Conservation (phyloP, 2,888 invertebrate genomes). For the Nebria salina region DNA sequence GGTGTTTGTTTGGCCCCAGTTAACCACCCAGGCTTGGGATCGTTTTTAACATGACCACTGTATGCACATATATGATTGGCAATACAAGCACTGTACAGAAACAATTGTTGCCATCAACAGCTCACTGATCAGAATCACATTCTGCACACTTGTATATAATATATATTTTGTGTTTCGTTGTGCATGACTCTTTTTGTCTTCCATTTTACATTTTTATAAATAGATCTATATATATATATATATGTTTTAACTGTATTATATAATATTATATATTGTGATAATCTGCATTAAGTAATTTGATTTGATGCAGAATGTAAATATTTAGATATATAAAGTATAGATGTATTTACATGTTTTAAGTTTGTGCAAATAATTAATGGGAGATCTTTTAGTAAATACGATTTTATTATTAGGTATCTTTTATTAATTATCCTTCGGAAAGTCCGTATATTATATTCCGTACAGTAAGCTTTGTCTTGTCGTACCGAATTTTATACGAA, state of each 20-base stretch:
- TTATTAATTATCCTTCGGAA: neutral
- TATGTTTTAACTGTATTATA: constrained; percentile 20
- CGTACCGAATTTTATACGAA: neutral
- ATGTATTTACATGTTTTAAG: constrained; percentile 27
- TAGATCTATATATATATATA: constrained; percentile 10
- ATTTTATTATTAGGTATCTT: neutral
- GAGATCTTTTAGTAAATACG: constrained; percentile 25
- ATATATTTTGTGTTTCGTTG: constrained; percentile 20
- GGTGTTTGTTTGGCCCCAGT: constrained; percentile 60
- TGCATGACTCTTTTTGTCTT: constrained; percentile 43
- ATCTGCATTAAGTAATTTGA: constrained; percentile 22
- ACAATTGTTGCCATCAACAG: constrained; percentile 31
- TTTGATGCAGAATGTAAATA: constrained; percentile 37
- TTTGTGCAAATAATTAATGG: constrained; percentile 26
- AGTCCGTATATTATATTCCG: neutral
- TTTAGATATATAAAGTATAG: constrained; percentile 29
- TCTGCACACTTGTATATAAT: constrained; percentile 27
- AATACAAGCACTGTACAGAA: constrained; percentile 40
- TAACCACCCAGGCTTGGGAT: constrained; percentile 53
- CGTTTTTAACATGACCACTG: constrained; percentile 53
- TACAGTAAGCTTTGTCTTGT: neutral
- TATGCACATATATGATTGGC: constrained; percentile 54
- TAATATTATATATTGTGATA: constrained; percentile 36
- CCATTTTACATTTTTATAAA: constrained; percentile 34
- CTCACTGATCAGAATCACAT: neutral